These are phyloP conservation scores for Bovichtus diacanthus DNA, from an alignment of 2,797 vertebrate genomes.

Conservation along the genomic window DNA sequence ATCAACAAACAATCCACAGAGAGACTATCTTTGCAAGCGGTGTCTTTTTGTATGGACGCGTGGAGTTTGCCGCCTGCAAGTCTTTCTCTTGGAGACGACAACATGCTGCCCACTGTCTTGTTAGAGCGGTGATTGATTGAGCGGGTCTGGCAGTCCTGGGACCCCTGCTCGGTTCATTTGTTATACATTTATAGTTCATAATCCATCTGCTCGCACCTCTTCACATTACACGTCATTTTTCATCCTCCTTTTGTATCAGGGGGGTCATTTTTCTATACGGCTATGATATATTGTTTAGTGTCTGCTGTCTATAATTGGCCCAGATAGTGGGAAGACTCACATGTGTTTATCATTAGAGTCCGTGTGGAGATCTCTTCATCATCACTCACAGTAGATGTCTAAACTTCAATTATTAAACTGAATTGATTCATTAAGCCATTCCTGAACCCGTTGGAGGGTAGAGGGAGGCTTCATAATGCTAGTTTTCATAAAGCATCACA, in stretches of 20 bases:
- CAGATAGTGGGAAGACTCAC: constrained; percentile 70
- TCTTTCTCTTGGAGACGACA: constrained; percentile 47
- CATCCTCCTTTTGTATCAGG: constrained; percentile 65
- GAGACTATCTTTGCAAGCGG: neutral
- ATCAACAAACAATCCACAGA: constrained; percentile 14
- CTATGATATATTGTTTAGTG: constrained; percentile 68
- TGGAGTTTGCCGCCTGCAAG: constrained; percentile 20
- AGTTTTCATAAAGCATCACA: constrained; percentile 1
- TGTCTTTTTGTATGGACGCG: neutral
- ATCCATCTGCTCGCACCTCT: constrained; percentile 81
- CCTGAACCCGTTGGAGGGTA: constrained; percentile 9
- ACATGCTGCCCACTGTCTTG: constrained; percentile 73
- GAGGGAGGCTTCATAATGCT: neutral
- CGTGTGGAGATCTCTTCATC: constrained; percentile 57
- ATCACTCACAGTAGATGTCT: constrained; percentile 42
- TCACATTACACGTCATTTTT: constrained; percentile 65
- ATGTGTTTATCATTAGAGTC: constrained; percentile 72
- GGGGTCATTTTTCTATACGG: constrained; percentile 64
- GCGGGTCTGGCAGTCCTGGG: constrained; percentile 68
- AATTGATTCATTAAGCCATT: constrained; percentile 38
- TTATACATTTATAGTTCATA: constrained; percentile 81
- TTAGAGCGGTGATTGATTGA: constrained; percentile 82
- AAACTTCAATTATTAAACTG: neutral
- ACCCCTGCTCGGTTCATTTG: constrained; percentile 78
- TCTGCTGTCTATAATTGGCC: constrained; percentile 64